phyloP scores from a whole-genome alignment of 2,113 vertebrate species.

The Macroglossus sobrinus region DNA sequence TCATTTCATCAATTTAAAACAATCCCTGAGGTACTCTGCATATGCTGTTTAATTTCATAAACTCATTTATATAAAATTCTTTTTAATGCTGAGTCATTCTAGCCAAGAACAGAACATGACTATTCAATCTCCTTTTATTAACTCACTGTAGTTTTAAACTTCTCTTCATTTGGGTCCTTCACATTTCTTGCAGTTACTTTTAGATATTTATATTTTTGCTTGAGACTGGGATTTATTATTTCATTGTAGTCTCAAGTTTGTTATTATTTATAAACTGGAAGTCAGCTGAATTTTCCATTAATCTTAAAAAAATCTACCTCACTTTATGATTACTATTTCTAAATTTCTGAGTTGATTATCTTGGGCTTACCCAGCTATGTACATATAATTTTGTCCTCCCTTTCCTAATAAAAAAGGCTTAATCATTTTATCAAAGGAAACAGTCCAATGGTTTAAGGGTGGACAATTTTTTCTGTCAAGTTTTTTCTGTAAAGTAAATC shows the following conservation, averaged over 20 bases:
- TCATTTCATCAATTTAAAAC: constrained; percentile 5
- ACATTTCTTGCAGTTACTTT: neutral
- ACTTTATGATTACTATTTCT: constrained; percentile 27
- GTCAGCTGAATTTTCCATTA: neutral
- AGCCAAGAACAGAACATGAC: constrained; percentile 6
- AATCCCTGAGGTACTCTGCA: neutral
- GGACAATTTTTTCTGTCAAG: neutral
- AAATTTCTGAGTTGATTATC: constrained; percentile 13
- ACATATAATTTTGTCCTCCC: neutral
- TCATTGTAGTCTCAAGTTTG: neutral
- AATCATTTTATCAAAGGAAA: neutral
- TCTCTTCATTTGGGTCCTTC: neutral
- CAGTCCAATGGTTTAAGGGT: neutral
- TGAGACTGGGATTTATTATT: neutral
- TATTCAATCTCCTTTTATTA: neutral
- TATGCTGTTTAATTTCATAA: constrained; percentile 26
- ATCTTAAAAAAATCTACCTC: neutral
- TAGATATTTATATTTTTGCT: neutral
- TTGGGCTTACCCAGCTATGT: neutral
- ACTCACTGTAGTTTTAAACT: neutral
- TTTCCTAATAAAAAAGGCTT: neutral
- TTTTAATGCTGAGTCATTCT: neutral
- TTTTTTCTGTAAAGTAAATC: neutral
- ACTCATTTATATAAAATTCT: neutral
- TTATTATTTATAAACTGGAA: neutral